phyloP scores from a whole-genome alignment of 2,888 invertebrate species.

The Dicranocentrus wangi region DNA sequence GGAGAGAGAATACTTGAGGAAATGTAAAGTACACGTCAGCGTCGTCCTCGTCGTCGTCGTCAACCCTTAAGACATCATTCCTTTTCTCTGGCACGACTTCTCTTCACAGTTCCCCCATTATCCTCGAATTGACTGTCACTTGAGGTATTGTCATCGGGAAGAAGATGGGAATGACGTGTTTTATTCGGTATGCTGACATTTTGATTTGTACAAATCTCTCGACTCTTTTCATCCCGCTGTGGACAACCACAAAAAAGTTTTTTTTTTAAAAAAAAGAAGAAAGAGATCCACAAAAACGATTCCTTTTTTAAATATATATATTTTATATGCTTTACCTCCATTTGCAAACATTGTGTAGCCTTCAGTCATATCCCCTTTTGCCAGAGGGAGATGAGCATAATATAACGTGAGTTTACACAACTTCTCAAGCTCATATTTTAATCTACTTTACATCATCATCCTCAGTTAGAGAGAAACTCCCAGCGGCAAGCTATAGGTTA shows the following conservation, averaged over 20 bases:
- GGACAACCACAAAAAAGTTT: conserved; percentile 23
- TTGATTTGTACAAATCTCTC: conserved; percentile 44
- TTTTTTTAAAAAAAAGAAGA: too few relatives aligned
- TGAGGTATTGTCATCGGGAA: conserved; percentile 40
- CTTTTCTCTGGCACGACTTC: conserved; percentile 52
- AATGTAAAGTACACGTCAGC: conserved; percentile 2
- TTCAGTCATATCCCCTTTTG: not conserved
- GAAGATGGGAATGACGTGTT: conserved; percentile 45
- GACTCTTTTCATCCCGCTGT: conserved; percentile 32
- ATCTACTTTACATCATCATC: conserved; percentile 33
- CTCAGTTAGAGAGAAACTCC: conserved; percentile 18
- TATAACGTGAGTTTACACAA: conserved; percentile 40
- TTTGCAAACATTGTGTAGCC: not conserved
- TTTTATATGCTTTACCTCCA: too few relatives aligned
- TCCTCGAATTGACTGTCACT: conserved; percentile 44
- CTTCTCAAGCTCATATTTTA: conserved; percentile 50
- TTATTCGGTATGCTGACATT: conserved; percentile 44
- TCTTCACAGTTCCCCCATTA: conserved; percentile 7
- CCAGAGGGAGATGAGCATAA: not conserved
- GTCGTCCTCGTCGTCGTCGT: conserved; percentile 10
- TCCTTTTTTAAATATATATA: too few relatives aligned
- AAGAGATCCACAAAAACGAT: too few relatives aligned
- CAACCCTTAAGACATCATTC: conserved; percentile 56
- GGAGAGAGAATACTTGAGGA: not conserved
- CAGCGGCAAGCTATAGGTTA: conserved; percentile 24